Percentiles rank a stretch among this genome's conserved stretches.
Conservation (phyloP, 2,797 vertebrate species). For the Chelidonichthys spinosus region DNA sequence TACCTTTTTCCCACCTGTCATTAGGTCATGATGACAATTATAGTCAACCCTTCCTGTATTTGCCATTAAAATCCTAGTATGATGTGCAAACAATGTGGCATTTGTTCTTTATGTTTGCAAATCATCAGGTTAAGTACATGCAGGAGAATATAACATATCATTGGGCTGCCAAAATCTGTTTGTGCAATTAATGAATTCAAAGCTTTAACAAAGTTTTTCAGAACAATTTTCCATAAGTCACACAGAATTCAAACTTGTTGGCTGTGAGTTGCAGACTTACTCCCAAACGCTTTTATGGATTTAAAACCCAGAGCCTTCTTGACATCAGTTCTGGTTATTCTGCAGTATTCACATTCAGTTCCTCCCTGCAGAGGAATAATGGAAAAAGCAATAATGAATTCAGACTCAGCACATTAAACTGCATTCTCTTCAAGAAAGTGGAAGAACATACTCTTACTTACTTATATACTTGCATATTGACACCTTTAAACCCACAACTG, state of each 20-base stretch:
- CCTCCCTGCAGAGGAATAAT: constrained; percentile 65
- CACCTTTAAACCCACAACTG: not conserved
- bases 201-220: not conserved
- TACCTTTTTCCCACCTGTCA: no score
- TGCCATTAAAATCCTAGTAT: not conserved
- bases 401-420: not conserved
- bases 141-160: not conserved
- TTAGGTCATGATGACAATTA: not conserved
- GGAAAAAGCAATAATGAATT: not conserved
- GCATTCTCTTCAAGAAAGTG: not conserved
- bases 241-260: not conserved
- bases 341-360: constrained; percentile 82
- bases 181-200: not conserved
- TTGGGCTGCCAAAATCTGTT: not conserved
- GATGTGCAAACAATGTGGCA: constrained; percentile 9
- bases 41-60: not conserved
- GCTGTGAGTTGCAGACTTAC: constrained; percentile 65
- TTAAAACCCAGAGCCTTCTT: constrained; percentile 62
- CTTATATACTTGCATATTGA: no score
- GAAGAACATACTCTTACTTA: no score
- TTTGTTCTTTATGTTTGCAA: not conserved
- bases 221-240: not conserved
- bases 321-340: constrained; percentile 76
- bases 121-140: not conserved
- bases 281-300: constrained; percentile 65